These are phyloP conservation scores for Indicator maculatus DNA, from an alignment of 2,113 vertebrate species.

Conservation along the genomic window DNA sequence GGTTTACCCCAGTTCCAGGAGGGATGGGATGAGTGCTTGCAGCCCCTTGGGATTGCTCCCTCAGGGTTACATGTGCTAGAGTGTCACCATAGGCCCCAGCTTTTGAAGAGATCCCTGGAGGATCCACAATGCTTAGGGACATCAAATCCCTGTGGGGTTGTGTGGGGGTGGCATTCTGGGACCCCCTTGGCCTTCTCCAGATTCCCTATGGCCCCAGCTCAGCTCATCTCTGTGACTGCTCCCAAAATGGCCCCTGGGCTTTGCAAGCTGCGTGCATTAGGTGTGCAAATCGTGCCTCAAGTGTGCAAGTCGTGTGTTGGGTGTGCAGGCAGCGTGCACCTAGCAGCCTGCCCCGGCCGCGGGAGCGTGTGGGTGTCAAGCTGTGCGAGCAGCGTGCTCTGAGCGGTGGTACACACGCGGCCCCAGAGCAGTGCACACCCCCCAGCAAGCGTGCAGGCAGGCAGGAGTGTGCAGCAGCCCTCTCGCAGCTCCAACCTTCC, in stretches of 20 bases:
- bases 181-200: background rate
- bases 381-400: background rate
- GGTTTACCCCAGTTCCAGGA: background rate
- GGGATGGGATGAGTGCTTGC: accelerated
- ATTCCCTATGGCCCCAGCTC: background rate
- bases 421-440: background rate
- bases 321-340: too few relatives aligned
- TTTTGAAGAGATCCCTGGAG: background rate
- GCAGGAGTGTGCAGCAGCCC: background rate
- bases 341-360: too few relatives aligned
- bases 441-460: background rate
- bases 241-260: background rate
- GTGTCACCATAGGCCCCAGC: background rate
- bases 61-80: background rate
- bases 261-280: background rate
- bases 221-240: background rate
- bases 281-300: background rate
- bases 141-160: background rate
- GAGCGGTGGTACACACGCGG: accelerated
- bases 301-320: background rate
- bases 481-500: background rate
- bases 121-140: background rate
- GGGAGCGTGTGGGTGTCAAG: accelerated
- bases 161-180: background rate
- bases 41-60: background rate